Percentiles rank a stretch among this genome's conserved stretches.
phyloP scores from a whole-genome alignment of 1,140 invertebrate species.

The Adelges cooleyi region DNA sequence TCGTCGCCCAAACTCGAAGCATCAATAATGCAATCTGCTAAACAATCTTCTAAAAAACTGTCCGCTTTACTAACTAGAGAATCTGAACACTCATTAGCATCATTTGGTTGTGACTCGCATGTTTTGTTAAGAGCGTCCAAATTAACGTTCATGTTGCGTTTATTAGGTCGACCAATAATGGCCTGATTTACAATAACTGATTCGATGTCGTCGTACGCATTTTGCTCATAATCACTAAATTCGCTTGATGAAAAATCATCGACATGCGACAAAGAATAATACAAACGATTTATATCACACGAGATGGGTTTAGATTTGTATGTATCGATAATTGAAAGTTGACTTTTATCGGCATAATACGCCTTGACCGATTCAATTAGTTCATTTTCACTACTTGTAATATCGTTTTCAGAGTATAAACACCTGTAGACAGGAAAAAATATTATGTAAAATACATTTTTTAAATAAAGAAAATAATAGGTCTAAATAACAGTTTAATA shows the following conservation, averaged over 20 bases:
- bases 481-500: too few species aligned
- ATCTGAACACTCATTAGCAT: background rate
- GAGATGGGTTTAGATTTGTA: constrained; percentile 1
- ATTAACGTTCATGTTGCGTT: constrained; percentile 2
- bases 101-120: background rate
- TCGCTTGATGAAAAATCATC: constrained; percentile 22
- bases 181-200: constrained; percentile 1
- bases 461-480: too few species aligned
- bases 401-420: constrained; percentile 8
- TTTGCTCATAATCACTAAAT: constrained; percentile 17
- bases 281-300: constrained; percentile 23
- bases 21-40: background rate
- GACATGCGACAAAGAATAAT: constrained; percentile 16
- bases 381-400: background rate
- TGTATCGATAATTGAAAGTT: background rate
- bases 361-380: constrained; percentile 5
- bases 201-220: background rate
- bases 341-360: background rate
- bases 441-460: too few species aligned
- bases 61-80: background rate
- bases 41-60: background rate
- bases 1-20: background rate
- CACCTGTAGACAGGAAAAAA: too few species aligned
- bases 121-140: background rate
- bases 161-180: background rate